These are phyloP conservation scores for Dicrurus megarhynchus DNA, from an alignment of 2,113 vertebrate species.

Conservation along the genomic window DNA sequence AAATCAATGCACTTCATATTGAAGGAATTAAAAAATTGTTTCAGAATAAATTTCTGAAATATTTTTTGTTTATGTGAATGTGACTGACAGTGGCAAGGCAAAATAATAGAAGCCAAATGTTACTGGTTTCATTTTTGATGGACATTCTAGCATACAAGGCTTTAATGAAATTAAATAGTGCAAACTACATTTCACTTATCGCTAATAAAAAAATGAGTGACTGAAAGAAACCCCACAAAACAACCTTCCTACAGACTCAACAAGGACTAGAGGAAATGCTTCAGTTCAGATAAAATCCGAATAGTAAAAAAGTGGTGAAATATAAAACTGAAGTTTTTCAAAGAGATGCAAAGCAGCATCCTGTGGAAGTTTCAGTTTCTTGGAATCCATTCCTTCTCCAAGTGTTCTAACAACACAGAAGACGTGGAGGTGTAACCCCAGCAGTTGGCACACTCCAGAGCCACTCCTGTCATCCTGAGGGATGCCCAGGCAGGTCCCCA, in stretches of 20 bases:
- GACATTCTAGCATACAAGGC: background rate
- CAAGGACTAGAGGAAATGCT: background rate
- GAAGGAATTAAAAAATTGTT: background rate
- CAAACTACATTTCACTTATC: background rate
- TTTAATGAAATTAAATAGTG: background rate
- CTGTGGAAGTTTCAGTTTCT: background rate
- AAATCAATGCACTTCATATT: background rate
- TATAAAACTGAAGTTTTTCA: background rate
- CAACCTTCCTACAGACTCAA: background rate
- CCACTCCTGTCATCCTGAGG: fast-evolving
- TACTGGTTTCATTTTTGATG: background rate
- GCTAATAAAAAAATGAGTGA: background rate
- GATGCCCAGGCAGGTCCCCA: background rate
- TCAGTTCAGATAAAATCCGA: background rate
- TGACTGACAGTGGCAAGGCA: background rate
- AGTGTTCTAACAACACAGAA: background rate
- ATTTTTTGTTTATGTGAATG: background rate
- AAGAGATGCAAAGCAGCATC: background rate
- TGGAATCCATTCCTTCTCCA: background rate
- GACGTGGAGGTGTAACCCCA: fast-evolving
- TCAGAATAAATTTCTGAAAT: background rate
- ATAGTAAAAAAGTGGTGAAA: fast-evolving
- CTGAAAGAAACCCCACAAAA: background rate
- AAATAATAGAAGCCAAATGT: background rate
- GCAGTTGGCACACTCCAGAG: fast-evolving